Evolutionary conservation across 2,888 invertebrate genomes (phyloP), one percentile per base, ranked within the genome.

Genomic region (Harpalus rubripes): DNA sequence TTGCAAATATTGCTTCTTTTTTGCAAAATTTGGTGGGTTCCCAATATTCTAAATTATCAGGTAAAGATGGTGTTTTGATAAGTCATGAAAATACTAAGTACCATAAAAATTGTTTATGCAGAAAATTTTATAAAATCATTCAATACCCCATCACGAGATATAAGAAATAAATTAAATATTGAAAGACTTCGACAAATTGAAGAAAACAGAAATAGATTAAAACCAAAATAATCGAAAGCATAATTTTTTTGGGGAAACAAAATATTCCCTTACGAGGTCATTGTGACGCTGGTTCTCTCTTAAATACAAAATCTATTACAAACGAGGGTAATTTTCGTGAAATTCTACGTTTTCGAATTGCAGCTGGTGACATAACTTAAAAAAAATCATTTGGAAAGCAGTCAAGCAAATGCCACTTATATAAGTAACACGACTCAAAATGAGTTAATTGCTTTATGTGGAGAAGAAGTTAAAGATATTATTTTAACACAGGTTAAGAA

Each of bases 341-440:
- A 22, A 22, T 22, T 22, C 22, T 22, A 22, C 3, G 22, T 22
- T 22, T 22, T 22, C 22, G 22, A 22, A 22, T 88, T 16, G 81
- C 84, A 81, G 78, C 87, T 81, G 88, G 88, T 32, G 88, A 88
- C 78, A 63, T 18, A 26, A 18, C 5, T 26, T n/a, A n/a, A n/a
- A 63, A 22, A 63, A 63, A 18, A 85, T 12, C 88, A 88, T 86
- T 81, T 22, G 22, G 22, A 88, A 86, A 87, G 39, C 7, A 72
- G 87, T 26, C n/a, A 72, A 39, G 65, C 86, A 8, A 87, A 86
- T 22, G 87, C 88, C 0, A 88, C 87, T 56, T 88, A 78, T 7
- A 78, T 78, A 78, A 78, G 88, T 74, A 89, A 89, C 86, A 87
- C 87, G 5, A 87, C 85, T 22, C 87, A 88, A 86, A 89, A 88